Conservation (phyloP, 2,888 invertebrate genomes). For the Acanthopleura granulata region DNA sequence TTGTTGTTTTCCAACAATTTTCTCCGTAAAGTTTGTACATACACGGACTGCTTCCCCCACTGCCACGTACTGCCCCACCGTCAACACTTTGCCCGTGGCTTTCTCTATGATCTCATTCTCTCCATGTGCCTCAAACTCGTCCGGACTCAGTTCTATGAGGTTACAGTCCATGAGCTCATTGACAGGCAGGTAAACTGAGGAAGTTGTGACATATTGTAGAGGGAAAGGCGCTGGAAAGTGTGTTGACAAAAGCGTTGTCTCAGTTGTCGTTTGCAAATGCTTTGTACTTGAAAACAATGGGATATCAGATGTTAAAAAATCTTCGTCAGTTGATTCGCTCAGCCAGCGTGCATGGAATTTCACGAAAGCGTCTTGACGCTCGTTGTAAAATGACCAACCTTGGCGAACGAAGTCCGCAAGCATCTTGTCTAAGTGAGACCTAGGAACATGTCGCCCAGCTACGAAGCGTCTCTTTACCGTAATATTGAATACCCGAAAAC, state of each 20-base stretch:
- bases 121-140: background rate
- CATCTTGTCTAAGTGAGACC: background rate
- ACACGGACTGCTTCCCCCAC: background rate
- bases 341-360: background rate
- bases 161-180: background rate
- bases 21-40: background rate
- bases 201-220: background rate
- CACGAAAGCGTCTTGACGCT: background rate
- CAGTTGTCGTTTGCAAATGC: too few relatives aligned
- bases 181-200: background rate
- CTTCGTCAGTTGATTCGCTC: background rate
- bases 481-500: background rate
- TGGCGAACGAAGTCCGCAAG: background rate
- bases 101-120: background rate
- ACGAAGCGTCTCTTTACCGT: background rate
- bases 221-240: background rate
- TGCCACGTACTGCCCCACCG: background rate
- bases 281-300: too few relatives aligned
- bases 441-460: background rate
- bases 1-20: background rate
- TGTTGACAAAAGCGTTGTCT: too few relatives aligned
- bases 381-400: background rate
- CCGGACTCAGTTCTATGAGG: background rate
- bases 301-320: too few relatives aligned
- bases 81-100: background rate